phyloP scores from a whole-genome alignment of 1,140 invertebrate genomes.

The Leptinotarsa defecta region DNA sequence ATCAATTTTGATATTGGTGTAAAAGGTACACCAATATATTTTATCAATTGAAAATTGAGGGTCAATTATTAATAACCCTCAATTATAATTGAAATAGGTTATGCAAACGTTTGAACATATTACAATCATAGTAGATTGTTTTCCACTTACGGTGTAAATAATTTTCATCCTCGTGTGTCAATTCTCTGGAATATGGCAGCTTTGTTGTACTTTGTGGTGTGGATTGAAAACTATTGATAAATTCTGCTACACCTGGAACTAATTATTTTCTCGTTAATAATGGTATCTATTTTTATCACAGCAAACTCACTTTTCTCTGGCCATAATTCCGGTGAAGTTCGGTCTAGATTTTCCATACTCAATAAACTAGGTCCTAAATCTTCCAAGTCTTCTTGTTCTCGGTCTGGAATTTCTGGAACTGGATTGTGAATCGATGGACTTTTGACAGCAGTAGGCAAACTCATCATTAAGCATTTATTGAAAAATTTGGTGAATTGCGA shows the following conservation, averaged over 20 bases:
- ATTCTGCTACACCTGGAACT: constrained; percentile 78
- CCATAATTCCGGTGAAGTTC: constrained; percentile 91
- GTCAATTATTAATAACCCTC: too few species aligned
- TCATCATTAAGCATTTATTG: neutral
- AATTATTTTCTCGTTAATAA: constrained; percentile 24
- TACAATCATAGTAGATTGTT: neutral
- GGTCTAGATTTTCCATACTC: constrained; percentile 86
- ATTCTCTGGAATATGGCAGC: constrained; percentile 62
- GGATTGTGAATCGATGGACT: constrained; percentile 43
- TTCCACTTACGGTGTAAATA: constrained; percentile 72
- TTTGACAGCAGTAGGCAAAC: constrained; percentile 35
- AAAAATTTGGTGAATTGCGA: constrained; percentile 15
- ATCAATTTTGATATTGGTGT: too few species aligned
- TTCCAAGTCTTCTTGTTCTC: constrained; percentile 53
- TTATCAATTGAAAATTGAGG: too few species aligned
- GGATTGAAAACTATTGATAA: constrained; percentile 62
- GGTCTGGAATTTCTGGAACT: constrained; percentile 45
- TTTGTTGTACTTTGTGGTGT: constrained; percentile 59
- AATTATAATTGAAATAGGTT: too few species aligned
- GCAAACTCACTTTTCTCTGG: constrained; percentile 83
- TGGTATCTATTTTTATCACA: constrained; percentile 23
- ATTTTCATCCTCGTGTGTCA: constrained; percentile 69
- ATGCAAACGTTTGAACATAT: too few species aligned
- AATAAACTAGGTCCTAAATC: constrained; percentile 72
- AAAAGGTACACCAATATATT: too few species aligned